Evolutionary conservation across 2,797 vertebrate species (phyloP).

Genomic region (Poeciliopsis infans): DNA sequence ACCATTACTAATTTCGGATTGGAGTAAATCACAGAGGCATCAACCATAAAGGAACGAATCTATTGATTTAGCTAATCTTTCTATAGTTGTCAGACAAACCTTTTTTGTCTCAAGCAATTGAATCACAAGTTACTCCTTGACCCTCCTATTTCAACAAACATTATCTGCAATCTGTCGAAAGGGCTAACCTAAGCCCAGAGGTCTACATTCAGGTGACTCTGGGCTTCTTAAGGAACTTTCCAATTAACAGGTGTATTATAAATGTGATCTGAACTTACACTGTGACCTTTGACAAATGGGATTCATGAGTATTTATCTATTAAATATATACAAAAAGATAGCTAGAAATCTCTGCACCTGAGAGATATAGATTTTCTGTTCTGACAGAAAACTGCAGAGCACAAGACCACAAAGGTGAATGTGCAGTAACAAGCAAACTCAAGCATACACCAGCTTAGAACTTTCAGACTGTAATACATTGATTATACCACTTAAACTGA

Average conservation of each 20-base stretch:
- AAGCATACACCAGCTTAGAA: neutral
- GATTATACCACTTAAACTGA: neutral
- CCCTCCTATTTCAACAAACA: conserved; percentile 10
- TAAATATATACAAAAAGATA: neutral
- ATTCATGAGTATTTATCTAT: neutral
- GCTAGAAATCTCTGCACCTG: neutral
- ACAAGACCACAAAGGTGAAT: neutral
- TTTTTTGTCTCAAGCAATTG: conserved; percentile 9
- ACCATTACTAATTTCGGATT: conserved; percentile 17
- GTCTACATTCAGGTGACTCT: conserved; percentile 4
- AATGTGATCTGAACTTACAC: neutral
- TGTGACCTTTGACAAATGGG: neutral
- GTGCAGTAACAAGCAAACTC: neutral
- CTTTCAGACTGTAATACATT: neutral
- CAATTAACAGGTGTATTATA: neutral
- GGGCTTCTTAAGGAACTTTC: neutral
- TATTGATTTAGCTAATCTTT: conserved; percentile 46
- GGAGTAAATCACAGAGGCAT: conserved; percentile 4
- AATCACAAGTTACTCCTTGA: neutral
- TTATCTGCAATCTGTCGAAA: neutral
- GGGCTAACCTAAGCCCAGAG: neutral
- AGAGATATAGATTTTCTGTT: neutral
- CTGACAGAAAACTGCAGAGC: neutral
- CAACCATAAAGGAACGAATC: conserved; percentile 11
- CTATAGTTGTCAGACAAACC: neutral